Evolutionary conservation across 23 tunicate species (phyloP).

Genomic region (Corella eumyota): DNA sequence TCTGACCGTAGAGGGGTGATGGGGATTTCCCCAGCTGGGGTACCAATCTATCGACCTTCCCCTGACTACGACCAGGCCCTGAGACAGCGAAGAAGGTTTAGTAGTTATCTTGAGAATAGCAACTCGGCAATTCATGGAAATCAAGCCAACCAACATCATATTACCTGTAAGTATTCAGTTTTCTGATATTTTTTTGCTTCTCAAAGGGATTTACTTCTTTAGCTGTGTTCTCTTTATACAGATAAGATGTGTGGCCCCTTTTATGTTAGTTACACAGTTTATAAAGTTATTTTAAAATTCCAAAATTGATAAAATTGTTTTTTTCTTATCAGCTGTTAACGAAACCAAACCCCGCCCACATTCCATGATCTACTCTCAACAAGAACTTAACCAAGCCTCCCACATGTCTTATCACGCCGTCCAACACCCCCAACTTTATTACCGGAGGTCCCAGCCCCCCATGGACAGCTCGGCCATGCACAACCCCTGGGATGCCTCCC

Average conservation of each 20-base stretch:
- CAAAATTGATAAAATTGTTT: too few species aligned
- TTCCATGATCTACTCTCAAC: constrained; percentile 89
- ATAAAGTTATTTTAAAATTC: too few species aligned
- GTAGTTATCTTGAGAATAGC: constrained; percentile 75
- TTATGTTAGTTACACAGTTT: too few species aligned
- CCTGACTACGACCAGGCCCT: constrained; percentile 85
- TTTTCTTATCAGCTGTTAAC: too few species aligned
- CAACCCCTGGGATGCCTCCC: constrained; percentile 46
- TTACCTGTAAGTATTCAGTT: neutral
- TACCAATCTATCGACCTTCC: constrained; percentile 71
- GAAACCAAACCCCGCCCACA: constrained; percentile 68
- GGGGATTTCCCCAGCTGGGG: constrained; percentile 19
- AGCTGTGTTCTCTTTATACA: too few species aligned
- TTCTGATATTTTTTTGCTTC: neutral
- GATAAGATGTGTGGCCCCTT: too few species aligned
- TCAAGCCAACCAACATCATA: constrained; percentile 7
- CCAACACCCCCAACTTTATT: constrained; percentile 55
- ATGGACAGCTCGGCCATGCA: constrained; percentile 18
- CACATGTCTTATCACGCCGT: constrained; percentile 62
- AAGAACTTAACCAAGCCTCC: constrained; percentile 61
- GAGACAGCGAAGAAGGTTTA: constrained; percentile 62
- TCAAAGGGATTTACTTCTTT: too few species aligned
- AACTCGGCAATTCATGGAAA: constrained; percentile 1
- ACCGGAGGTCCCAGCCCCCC: constrained; percentile 31
- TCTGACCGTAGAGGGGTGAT: constrained; percentile 39